Evolutionary conservation across 2,888 invertebrate species (phyloP), one percentile per base, ranked within the genome.

Genomic region (Drosophila helvetica): DNA sequence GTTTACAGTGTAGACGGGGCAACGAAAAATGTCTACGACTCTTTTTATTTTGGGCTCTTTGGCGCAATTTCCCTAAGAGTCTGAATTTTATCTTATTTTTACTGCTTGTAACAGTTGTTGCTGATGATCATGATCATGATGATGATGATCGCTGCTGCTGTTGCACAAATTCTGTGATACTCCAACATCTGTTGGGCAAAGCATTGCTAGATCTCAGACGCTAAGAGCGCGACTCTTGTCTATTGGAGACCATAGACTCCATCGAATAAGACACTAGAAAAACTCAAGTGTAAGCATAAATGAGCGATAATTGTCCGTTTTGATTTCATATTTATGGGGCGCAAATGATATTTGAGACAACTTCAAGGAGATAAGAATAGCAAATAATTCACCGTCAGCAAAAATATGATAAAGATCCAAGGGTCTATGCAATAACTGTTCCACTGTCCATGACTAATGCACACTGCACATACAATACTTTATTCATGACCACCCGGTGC

Each of bases 81-180:
- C 64, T 73, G 74, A 74, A 81, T 81, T 85, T 77, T 86, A 87
- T 84, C 86, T 86, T 78, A 80, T 86, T 88, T 83, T 79, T 75
- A 86, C 70, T 78, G 72, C 77, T 69, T 73, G 86, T 85, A 87
- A 87, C 83, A 83, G 87, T 88, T 85, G 86, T 83, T 80, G 75
- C 43, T 81, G 74, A 61, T 75, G 64, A 80, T 82, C 75, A 60
- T 19, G 62, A 30, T 53, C 63, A 18, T 46, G 71, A 60, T 22
- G 60, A 30, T 54, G 65, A 19, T 64, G 64, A 38, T 65, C 63
- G 52, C 38, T 18, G 33, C 47, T 64, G 73, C 51, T 58, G 62
- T 69, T 71, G 66, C 77, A 65, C 75, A 75, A 78, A 72, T 65
- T 64, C 67, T 66, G 61, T 67, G 74, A 82, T 75, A 80, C 86